These are phyloP conservation scores for Ephialtes manifestator DNA, from an alignment of 2,888 invertebrate species.

Conservation along the genomic window DNA sequence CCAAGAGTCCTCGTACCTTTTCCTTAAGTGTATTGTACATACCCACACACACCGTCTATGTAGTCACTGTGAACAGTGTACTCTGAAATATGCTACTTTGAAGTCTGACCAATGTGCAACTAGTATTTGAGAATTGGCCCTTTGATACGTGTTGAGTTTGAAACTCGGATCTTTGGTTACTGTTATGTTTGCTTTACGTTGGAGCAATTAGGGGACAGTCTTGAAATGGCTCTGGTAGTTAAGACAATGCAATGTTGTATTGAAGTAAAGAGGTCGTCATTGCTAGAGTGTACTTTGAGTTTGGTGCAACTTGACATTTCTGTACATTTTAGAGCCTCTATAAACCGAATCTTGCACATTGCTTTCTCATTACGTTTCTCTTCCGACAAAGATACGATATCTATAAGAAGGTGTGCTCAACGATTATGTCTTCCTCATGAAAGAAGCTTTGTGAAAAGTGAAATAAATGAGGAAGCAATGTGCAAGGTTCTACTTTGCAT, in stretches of 20 bases:
- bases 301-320: neutral
- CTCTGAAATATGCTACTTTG: constrained; percentile 1
- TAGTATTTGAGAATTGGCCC: neutral
- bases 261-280: too few relatives aligned
- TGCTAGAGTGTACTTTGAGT: neutral
- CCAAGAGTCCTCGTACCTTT: constrained; percentile 48
- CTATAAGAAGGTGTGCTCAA: too few relatives aligned
- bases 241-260: too few relatives aligned
- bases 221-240: neutral
- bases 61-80: neutral
- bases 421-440: too few relatives aligned
- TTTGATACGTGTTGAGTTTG: neutral
- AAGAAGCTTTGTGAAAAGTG: too few relatives aligned
- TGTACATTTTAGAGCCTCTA: too few relatives aligned
- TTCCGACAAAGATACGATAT: too few relatives aligned
- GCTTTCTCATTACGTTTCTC: too few relatives aligned
- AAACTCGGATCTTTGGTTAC: neutral
- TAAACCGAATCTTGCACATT: too few relatives aligned
- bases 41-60: constrained; percentile 14
- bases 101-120: neutral
- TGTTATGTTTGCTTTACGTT: neutral
- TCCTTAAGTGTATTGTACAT: constrained; percentile 46
- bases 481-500: too few relatives aligned
- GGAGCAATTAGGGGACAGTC: neutral
- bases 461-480: too few relatives aligned